These are phyloP conservation scores for Desmophyllum pertusum DNA, from an alignment of 92 coral and sea anemone species.

Conservation along the genomic window DNA sequence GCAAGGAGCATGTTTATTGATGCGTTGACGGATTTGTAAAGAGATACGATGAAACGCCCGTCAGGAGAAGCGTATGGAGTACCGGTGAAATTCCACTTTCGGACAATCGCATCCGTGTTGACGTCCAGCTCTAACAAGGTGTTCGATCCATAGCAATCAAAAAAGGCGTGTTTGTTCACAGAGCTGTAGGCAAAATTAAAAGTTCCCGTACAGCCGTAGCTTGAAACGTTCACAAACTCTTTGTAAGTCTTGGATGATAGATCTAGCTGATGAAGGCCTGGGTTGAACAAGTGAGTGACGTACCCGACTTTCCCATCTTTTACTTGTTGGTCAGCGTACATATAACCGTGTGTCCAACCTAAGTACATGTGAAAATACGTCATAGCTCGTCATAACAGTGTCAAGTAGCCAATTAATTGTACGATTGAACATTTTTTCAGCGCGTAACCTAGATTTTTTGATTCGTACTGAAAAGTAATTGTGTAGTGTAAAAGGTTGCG, in stretches of 20 bases:
- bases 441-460: no score
- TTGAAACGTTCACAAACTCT: slow-evolving; percentile 35
- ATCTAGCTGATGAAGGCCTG: slow-evolving; percentile 55
- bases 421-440: no score
- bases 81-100: slow-evolving; percentile 42
- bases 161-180: slow-evolving; percentile 42
- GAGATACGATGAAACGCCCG: slow-evolving; percentile 49
- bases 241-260: slow-evolving; percentile 42
- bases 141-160: slow-evolving; percentile 21
- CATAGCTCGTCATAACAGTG: no score
- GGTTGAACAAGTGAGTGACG: slow-evolving; percentile 59
- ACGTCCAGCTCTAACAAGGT: slow-evolving; percentile 16
- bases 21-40: slow-evolving; percentile 37
- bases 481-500: no score
- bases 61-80: slow-evolving; percentile 54
- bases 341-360: slow-evolving; percentile 62
- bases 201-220: slow-evolving; percentile 56
- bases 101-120: background rate
- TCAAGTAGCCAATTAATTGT: no score
- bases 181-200: slow-evolving; percentile 54
- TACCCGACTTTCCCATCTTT: slow-evolving; percentile 46
- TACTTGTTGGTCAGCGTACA: slow-evolving; percentile 48
- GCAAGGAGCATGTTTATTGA: slow-evolving; percentile 15
- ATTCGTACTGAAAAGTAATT: no score
- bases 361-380: background rate